Base-by-base conservation (phyloP, 2,888 invertebrate genomes). In the Scaptomyza flava region DNA sequence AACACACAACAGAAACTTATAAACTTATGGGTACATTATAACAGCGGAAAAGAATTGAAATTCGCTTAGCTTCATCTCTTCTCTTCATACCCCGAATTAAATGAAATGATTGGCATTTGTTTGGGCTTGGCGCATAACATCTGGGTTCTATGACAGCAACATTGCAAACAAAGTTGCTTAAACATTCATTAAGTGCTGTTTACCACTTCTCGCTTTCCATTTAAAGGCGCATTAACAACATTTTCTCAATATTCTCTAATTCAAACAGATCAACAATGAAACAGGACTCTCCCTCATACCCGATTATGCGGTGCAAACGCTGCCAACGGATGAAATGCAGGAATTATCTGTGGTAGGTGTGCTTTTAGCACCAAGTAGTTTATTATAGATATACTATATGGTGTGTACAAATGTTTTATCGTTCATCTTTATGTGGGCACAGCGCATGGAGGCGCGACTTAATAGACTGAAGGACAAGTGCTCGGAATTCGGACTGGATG, bases 381-480 rank as follows among this genome's bases (percentile, higher is more conserved):
- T 50, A 23, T 11, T 17, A 50, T 4, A 50, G 5, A 27, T 27
- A 27, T 23, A 23, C 23, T 23, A 27, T 6, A 27, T 27, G 27
- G 27, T 27, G 6, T 27, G 27, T 27, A 27, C 14, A 31, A 34
- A 34, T 48, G 33, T 48, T 34, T 20, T 46, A 20, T 17, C 6
- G 23, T 38, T 41, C 9, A 46, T 34, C n/a, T 38, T 41, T 41
- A 5, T 50, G 5, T 30, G 27, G 8, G 91, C 90, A 77, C 81
- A 91, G 69, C 91, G 92, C 62, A 92, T 92, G 92, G 91, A 91
- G 68, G 88, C 85, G 62, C 83, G 92, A 34, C 89, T 90, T 46
- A 91, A 91, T 76, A 86, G 90, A 71, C 81, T 92, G 76, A 83
- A 76, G 76, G 89, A 91, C 59, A 92, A 92, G 79, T 92, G 92